Conservation (phyloP, 2,888 invertebrate species). For the Zhengitettix transpicula region DNA sequence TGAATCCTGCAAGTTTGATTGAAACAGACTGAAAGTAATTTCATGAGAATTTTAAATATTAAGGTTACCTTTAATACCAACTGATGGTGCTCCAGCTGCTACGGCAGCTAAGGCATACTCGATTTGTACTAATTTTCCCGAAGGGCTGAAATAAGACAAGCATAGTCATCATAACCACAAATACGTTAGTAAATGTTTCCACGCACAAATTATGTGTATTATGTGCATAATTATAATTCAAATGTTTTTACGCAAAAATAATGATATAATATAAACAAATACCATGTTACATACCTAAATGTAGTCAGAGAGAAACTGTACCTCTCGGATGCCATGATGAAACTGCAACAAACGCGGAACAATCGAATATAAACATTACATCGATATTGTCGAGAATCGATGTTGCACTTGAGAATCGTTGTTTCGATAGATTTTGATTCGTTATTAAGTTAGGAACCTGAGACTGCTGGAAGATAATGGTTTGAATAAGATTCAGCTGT, state of each 20-base stretch:
- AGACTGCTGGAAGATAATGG: too few relatives aligned
- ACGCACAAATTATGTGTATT: background rate
- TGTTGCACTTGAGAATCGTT: too few relatives aligned
- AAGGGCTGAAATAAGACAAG: conserved; percentile 55
- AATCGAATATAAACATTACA: too few relatives aligned
- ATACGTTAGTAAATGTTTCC: background rate
- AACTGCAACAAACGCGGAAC: conserved; percentile 26
- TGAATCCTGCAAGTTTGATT: too few relatives aligned
- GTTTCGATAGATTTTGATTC: too few relatives aligned
- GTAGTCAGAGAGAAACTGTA: conserved; percentile 93
- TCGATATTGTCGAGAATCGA: too few relatives aligned
- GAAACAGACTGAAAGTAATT: background rate
- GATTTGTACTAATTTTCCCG: conserved; percentile 97
- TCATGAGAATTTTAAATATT: background rate
- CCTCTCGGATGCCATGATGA: conserved; percentile 84
- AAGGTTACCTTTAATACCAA: conserved; percentile 84
- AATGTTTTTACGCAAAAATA: background rate
- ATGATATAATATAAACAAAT: conserved; percentile 19
- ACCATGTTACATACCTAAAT: conserved; percentile 41
- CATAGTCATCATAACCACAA: background rate
- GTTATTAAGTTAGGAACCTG: too few relatives aligned
- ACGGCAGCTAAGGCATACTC: conserved; percentile 99
- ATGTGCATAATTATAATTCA: background rate
- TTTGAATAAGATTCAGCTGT: too few relatives aligned
- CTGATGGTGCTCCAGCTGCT: conserved; percentile 94